Base-by-base conservation (phyloP, 2,113 vertebrate species). In the Siniperca knerii region DNA sequence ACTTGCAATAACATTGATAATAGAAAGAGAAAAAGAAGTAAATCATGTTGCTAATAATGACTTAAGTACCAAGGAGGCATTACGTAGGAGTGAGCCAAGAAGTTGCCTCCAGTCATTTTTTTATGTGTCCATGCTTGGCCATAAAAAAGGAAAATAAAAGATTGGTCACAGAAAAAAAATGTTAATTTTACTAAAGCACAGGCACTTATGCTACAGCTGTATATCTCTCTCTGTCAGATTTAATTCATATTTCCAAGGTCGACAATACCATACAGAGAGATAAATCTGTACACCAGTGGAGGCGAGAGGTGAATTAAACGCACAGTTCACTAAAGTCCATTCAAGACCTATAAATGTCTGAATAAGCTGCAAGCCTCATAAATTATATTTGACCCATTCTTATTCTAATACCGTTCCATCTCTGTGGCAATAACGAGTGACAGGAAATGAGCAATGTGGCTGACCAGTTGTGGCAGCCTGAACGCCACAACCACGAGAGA, bases 291-390 rank as follows among this genome's bases (percentile, higher is more conserved):
- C 58, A 72, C 37, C 52, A 60, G 62, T 29, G 70, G 58, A 76
- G 61, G 83, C 37, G 52, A 83, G 70, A 84, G 71, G 61, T 72
- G 81, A 87, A 86, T 78, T 77, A 86, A 88, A 90, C 65, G 65
- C 35, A 83, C 70, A 61, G 64, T 83, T 79, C 87, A 84, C 74
- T 77, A 66, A 83, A 86, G 90, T 90, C 87, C 75, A 87, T 88
- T 60, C 79, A 80, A 85, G 64, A 69, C 64, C 82, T 71, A 85
- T 86, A 89, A 89, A 87, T 76, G 86, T 91, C 82, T 84, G 64
- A 84, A 76, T 60, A 64, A 75, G 70, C 37, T 69, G 78, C 66
- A 73, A 40, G 79, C 46, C 71, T 76, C 78, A 83, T 81, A 77
- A 85, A 90, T 90, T 84, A 89, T 66, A 58, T 74, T 61, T 84